Base-by-base conservation (phyloP, 2,888 invertebrate genomes). In the Eilema sororculum region DNA sequence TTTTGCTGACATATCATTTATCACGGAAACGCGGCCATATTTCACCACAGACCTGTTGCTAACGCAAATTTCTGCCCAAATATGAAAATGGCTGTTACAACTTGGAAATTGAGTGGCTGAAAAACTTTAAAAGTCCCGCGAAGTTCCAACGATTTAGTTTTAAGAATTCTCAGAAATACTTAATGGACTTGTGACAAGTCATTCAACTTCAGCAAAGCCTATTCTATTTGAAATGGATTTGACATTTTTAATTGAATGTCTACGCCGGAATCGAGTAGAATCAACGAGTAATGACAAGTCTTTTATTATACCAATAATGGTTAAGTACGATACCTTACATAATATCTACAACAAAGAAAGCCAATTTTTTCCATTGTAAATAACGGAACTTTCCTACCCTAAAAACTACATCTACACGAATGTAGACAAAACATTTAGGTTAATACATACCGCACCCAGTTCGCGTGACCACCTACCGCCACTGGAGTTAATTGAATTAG, bases 401-500 rank as follows among this genome's bases (percentile, higher is more conserved):
- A 70, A 70, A 67, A 73, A 57, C 46, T 64, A 58, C 12, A 62
- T 57, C 9, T 22, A 67, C 41, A 59, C 46, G 25, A 63, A 64
- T 61, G 64, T 69, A 61, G 46, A 60, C 37, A 61, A 62, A 69
- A 73, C 72, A 81, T 82, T 79, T 80, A 81, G 75, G 78, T 81
- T 82, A 86, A 74, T 74, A 70, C 65, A 62, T 41, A 79, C 75
- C 79, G 74, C 83, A 72, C 86, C 73, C 85, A 76, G 81, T 73
- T 91, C 85, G 90, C 90, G 92, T 91, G 91, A 87, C 88, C 83
- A 78, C 78, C 73, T 69, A 71, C 80, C 84, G 70, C 80, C 83
- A 78, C 76, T 74, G 78, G 60, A 75, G 75, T 74, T 94, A 93
- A 94, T 94, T 93, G 89, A 91, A 93, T 93, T 93, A 93, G 86